A percentile compares a stretch with the other conserved stretches of the same genome.
Evolutionary conservation across 1,140 invertebrate genomes (phyloP).

Genomic region (Spodoptera frugiperda): DNA sequence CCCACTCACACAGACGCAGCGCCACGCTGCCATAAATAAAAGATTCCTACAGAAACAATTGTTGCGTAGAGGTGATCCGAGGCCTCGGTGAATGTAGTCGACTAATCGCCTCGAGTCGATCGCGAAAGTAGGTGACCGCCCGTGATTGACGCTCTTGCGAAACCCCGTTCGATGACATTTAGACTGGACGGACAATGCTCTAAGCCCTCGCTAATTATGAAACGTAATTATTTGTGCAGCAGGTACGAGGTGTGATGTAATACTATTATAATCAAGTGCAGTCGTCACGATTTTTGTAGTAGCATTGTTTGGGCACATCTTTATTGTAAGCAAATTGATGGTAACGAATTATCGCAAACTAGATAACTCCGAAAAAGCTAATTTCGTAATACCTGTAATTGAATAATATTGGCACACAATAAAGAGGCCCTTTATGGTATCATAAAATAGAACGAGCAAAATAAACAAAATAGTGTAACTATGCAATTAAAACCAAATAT

Average conservation of each 20-base stretch:
- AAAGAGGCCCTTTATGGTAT: too few relatives aligned
- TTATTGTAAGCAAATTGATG: background rate
- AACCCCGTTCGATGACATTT: slow-evolving; percentile 85
- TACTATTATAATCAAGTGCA: slow-evolving; percentile 18
- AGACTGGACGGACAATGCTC: slow-evolving; percentile 76
- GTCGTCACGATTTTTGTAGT: slow-evolving; percentile 8
- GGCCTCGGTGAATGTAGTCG: slow-evolving; percentile 83
- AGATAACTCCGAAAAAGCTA: background rate
- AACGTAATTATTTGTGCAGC: slow-evolving; percentile 57
- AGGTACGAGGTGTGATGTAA: slow-evolving; percentile 31
- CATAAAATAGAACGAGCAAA: background rate
- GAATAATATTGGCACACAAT: too few relatives aligned
- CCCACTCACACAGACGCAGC: slow-evolving; percentile 75
- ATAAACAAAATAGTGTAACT: background rate
- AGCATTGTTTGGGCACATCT: background rate
- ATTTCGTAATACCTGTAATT: background rate
- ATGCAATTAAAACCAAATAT: slow-evolving; percentile 31
- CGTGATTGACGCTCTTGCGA: slow-evolving; percentile 84
- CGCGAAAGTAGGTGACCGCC: slow-evolving; percentile 85
- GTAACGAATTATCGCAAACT: background rate
- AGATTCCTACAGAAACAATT: slow-evolving; percentile 86
- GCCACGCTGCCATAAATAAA: slow-evolving; percentile 83
- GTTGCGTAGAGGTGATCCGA: slow-evolving; percentile 84
- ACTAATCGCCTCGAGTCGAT: slow-evolving; percentile 83
- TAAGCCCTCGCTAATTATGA: slow-evolving; percentile 75